phyloP scores from a whole-genome alignment of 2,888 invertebrate genomes.

The Hypercompe scribonia region DNA sequence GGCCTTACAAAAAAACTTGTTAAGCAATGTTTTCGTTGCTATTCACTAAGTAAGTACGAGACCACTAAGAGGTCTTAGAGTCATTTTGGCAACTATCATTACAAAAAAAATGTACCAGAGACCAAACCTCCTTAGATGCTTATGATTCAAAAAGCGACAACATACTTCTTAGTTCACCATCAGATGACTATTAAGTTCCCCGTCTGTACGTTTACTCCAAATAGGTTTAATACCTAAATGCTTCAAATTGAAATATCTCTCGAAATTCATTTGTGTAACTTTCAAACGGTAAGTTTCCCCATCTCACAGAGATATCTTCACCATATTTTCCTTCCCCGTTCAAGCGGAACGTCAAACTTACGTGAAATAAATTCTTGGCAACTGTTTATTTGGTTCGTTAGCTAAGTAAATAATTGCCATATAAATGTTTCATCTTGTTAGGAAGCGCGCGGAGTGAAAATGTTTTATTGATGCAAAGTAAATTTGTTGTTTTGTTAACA shows the following conservation, averaged over 20 bases:
- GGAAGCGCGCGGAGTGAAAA: conserved; percentile 32
- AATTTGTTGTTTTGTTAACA: conserved; percentile 4
- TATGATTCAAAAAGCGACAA: too few species aligned
- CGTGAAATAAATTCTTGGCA: conserved; percentile 3
- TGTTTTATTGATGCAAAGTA: conserved; percentile 32
- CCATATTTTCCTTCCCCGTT: conserved; percentile 8
- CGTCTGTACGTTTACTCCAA: too few species aligned
- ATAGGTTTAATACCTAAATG: too few species aligned
- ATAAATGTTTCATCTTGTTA: conserved; percentile 15
- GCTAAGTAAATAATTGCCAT: conserved; percentile 13
- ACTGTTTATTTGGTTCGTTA: conserved; percentile 9
- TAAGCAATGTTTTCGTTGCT: too few species aligned
- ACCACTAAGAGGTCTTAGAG: too few species aligned
- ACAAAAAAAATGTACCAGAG: too few species aligned
- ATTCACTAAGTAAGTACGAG: too few species aligned
- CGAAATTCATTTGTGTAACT: neutral
- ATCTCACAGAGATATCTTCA: neutral
- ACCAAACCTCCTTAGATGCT: too few species aligned
- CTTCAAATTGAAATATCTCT: neutral
- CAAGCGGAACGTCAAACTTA: neutral
- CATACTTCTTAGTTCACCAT: too few species aligned
- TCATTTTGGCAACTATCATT: too few species aligned
- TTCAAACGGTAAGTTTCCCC: conserved; percentile 1
- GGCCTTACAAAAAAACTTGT: too few species aligned
- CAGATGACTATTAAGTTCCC: too few species aligned